These are phyloP conservation scores for Drosophila silvestris DNA, from an alignment of 2,888 invertebrate genomes.

Conservation along the genomic window DNA sequence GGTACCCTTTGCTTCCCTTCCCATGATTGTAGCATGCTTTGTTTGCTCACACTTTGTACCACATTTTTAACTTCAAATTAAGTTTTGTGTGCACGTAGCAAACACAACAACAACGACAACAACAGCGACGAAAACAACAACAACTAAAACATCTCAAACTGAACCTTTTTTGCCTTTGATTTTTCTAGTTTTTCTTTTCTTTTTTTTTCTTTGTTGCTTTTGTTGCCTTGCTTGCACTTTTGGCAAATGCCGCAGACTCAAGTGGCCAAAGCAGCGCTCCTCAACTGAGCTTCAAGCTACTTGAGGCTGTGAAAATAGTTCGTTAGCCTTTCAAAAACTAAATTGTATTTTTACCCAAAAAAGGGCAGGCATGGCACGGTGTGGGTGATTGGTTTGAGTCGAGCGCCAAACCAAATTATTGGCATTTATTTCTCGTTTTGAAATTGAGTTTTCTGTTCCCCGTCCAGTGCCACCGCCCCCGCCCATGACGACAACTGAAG, in stretches of 20 bases:
- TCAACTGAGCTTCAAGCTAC: constrained; percentile 29
- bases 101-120: constrained; percentile 64
- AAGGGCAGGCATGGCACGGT: constrained; percentile 64
- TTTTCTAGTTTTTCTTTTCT: constrained; percentile 34
- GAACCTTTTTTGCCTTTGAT: constrained; percentile 71
- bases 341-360: constrained; percentile 76
- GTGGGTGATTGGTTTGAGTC: constrained; percentile 76
- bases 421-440: constrained; percentile 81
- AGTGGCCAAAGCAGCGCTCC: constrained; percentile 46
- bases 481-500: constrained; percentile 60
- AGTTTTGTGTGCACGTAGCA: constrained; percentile 81
- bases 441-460: constrained; percentile 47
- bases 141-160: constrained; percentile 7
- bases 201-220: constrained; percentile 30
- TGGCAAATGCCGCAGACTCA: constrained; percentile 62
- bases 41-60: constrained; percentile 72
- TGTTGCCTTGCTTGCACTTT: constrained; percentile 74
- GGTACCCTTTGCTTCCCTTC: neutral
- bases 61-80: constrained; percentile 78
- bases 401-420: constrained; percentile 73
- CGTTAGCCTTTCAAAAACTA: constrained; percentile 78
- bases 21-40: constrained; percentile 29
- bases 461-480: neutral
- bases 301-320: constrained; percentile 76
- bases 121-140: constrained; percentile 4